Percentiles rank a stretch among this genome's conserved stretches.
These are phyloP conservation scores for Platichthys stellatus DNA, from an alignment of 2,113 vertebrate species.

Conservation along the genomic window DNA sequence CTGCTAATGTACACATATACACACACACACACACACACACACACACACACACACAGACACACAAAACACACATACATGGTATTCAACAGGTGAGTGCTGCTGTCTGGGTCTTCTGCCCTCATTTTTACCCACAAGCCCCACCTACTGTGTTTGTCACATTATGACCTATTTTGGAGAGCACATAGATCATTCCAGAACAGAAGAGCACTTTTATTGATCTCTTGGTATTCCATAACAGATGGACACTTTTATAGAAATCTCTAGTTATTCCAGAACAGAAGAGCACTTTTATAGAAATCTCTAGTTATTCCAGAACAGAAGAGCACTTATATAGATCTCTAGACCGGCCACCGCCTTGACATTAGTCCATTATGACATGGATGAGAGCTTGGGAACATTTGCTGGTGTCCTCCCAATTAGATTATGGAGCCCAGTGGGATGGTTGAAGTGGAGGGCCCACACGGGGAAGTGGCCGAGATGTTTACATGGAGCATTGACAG, in stretches of 20 bases:
- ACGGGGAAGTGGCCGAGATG: conserved; percentile 51
- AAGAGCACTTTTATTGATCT: conserved; percentile 2
- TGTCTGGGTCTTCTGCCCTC: conserved; percentile 47
- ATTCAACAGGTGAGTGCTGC: conserved; percentile 65
- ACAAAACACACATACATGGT: not conserved
- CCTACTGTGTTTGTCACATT: conserved; percentile 47
- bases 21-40: not conserved
- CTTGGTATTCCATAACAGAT: not conserved
- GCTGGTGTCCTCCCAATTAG: conserved; percentile 7
- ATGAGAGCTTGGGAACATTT: conserved; percentile 11
- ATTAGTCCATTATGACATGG: conserved; percentile 18
- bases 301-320: conserved; percentile 25
- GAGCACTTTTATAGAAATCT: too few species aligned
- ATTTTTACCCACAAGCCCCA: conserved; percentile 53
- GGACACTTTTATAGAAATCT: not conserved
- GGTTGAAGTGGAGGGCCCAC: conserved; percentile 36
- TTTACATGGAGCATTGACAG: conserved; percentile 67
- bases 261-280: conserved; percentile 25
- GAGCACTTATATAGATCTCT: not conserved
- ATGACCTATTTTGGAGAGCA: conserved; percentile 32
- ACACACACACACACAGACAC: not conserved
- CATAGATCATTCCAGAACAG: conserved; percentile 23
- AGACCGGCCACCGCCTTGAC: conserved; percentile 26
- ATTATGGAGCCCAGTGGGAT: conserved; percentile 29
- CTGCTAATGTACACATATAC: not conserved